phyloP scores from a whole-genome alignment of 2,888 invertebrate species.

The Leuctra nigra region DNA sequence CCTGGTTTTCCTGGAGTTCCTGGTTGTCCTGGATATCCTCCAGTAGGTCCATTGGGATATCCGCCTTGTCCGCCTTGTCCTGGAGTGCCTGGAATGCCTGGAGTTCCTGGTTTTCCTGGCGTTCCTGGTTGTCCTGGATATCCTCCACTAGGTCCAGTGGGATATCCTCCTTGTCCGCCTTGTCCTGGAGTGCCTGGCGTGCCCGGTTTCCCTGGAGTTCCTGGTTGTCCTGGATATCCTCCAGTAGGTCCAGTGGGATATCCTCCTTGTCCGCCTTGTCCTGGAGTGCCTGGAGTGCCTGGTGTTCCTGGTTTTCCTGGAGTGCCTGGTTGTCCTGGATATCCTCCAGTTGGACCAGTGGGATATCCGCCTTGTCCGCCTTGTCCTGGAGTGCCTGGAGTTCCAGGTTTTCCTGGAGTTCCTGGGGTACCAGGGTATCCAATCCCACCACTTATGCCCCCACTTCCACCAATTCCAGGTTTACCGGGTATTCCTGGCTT shows the following conservation, averaged over 20 bases:
- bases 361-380: constrained; percentile 36
- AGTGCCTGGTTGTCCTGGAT: constrained; percentile 36
- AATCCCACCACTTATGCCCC: constrained; percentile 24
- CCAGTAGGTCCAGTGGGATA: constrained; percentile 28
- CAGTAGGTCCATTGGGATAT: constrained; percentile 28
- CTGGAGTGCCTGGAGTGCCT: constrained; percentile 36
- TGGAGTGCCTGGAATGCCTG: constrained; percentile 28
- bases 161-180: constrained; percentile 37
- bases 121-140: constrained; percentile 28
- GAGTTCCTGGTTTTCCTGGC: background rate
- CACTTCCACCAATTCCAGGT: constrained; percentile 22
- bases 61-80: constrained; percentile 32
- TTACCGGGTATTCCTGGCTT: constrained; percentile 26
- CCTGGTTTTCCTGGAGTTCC: constrained; percentile 22
- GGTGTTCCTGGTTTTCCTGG: constrained; percentile 31
- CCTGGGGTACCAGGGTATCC: constrained; percentile 35
- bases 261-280: constrained; percentile 38
- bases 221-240: constrained; percentile 47
- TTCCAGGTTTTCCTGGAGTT: constrained; percentile 21
- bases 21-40: constrained; percentile 32
- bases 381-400: constrained; percentile 35
- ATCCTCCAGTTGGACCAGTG: constrained; percentile 26
- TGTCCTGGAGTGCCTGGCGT: constrained; percentile 27
- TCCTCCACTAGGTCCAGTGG: constrained; percentile 28
- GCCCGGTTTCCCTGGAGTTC: constrained; percentile 43